These are phyloP conservation scores for Porites rus DNA, from an alignment of 92 coral and sea anemone genomes.

Conservation along the genomic window DNA sequence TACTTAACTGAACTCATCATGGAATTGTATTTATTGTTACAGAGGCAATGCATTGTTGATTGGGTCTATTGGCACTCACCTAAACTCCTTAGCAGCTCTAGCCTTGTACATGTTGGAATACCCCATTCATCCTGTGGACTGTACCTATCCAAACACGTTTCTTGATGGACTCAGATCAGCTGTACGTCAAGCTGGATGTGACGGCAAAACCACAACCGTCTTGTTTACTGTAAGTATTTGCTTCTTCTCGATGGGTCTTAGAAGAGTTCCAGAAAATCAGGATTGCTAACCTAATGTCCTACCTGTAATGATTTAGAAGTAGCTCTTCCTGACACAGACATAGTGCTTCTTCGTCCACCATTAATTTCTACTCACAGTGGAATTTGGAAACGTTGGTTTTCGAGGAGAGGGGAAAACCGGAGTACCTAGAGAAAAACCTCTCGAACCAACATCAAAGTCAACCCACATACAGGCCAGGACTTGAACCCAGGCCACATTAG, in stretches of 20 bases:
- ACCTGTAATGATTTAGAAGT: no score
- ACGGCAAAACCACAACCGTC: constrained; percentile 98
- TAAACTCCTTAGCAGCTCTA: constrained; percentile 79
- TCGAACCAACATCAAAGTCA: no score
- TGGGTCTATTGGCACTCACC: constrained; percentile 96
- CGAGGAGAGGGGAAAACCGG: no score
- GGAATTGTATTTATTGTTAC: not conserved
- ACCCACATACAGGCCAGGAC: no score
- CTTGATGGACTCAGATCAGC: constrained; percentile 98
- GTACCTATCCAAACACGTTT: constrained; percentile 89
- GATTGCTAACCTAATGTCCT: no score
- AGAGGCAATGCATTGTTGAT: constrained; percentile 93
- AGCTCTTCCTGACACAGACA: no score
- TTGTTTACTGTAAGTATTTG: constrained; percentile 76
- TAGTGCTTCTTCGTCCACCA: no score
- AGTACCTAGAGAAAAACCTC: no score
- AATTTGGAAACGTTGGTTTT: no score
- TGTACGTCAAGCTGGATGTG: constrained; percentile 99
- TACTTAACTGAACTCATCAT: not conserved
- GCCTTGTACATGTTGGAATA: constrained; percentile 97
- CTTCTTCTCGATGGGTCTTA: not conserved
- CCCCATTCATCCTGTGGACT: constrained; percentile 90
- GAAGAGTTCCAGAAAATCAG: not conserved
- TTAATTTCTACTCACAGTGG: no score
- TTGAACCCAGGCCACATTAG: no score